phyloP scores from a whole-genome alignment of 2,113 vertebrate genomes.

The Gymnobelideus leadbeateri region DNA sequence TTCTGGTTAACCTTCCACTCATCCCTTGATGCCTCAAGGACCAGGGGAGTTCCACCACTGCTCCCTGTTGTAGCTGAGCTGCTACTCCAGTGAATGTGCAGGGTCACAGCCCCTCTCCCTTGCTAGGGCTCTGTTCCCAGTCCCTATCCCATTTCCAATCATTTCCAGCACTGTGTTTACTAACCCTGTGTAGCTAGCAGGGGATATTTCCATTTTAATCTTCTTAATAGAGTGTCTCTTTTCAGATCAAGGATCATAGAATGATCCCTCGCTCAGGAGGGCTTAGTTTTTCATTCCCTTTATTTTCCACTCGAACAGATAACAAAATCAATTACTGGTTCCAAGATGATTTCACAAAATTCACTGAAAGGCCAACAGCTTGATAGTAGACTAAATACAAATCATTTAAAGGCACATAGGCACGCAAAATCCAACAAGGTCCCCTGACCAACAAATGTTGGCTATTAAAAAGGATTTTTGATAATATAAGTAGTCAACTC shows the following conservation, averaged over 20 bases:
- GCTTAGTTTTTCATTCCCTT: not conserved
- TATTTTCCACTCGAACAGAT: not conserved
- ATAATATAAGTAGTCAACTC: not conserved
- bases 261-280: not conserved
- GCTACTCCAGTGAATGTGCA: not conserved
- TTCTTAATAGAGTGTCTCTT: constrained; percentile 1
- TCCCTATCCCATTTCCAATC: not conserved
- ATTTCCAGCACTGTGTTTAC: not conserved
- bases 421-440: not conserved
- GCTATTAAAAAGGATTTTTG: not conserved
- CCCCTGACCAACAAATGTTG: not conserved
- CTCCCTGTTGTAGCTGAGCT: not conserved
- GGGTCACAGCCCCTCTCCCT: not conserved
- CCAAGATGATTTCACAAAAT: not conserved
- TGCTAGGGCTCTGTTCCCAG: not conserved
- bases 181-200: not conserved
- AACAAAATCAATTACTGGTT: not conserved
- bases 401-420: not conserved
- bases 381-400: not conserved
- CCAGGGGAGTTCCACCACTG: not conserved
- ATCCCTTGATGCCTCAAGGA: not conserved
- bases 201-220: not conserved
- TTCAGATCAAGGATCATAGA: not conserved
- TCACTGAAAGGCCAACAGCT: not conserved
- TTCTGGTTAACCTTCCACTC: not conserved